A percentile compares a stretch with the other conserved stretches of the same genome.
Evolutionary conservation across 1,140 invertebrate genomes (phyloP).

Genomic region (Formica exsecta): DNA sequence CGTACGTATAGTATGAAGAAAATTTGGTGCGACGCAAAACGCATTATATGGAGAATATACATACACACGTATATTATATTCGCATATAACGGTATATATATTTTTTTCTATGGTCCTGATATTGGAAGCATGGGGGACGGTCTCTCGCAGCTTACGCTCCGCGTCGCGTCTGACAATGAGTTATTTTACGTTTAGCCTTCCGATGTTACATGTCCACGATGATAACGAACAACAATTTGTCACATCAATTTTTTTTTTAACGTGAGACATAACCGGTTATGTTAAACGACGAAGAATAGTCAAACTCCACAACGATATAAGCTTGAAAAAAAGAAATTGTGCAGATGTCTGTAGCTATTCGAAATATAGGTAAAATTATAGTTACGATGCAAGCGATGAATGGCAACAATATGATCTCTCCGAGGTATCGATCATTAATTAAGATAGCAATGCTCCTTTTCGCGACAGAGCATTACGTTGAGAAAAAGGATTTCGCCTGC

Average conservation of each 20-base stretch:
- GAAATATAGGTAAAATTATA: conserved; percentile 44
- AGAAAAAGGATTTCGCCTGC: not conserved
- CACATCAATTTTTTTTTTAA: not conserved
- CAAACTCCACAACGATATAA: not conserved
- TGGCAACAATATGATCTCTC: conserved; percentile 79
- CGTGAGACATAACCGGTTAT: not conserved
- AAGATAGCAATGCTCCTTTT: conserved; percentile 42
- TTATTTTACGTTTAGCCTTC: conserved; percentile 47
- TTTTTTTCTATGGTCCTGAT: conserved; percentile 55
- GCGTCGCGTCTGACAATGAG: not conserved
- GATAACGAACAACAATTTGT: not conserved
- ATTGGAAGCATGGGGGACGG: not conserved
- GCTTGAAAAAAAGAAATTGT: not conserved
- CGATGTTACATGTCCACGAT: conserved; percentile 13
- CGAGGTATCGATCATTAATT: conserved; percentile 79
- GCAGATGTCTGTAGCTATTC: conserved; percentile 40
- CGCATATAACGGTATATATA: conserved; percentile 46
- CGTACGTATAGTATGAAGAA: not conserved
- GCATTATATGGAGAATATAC: not conserved
- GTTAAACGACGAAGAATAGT: not conserved
- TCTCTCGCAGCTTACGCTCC: conserved; percentile 31
- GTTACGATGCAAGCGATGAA: conserved; percentile 70
- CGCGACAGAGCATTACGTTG: conserved; percentile 41
- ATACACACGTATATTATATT: conserved; percentile 25
- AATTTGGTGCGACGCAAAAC: conserved; percentile 57